Percentiles rank a stretch among this genome's conserved stretches.
phyloP scores from a whole-genome alignment of 2,888 invertebrate species.

The Aphidoletes aphidimyza region DNA sequence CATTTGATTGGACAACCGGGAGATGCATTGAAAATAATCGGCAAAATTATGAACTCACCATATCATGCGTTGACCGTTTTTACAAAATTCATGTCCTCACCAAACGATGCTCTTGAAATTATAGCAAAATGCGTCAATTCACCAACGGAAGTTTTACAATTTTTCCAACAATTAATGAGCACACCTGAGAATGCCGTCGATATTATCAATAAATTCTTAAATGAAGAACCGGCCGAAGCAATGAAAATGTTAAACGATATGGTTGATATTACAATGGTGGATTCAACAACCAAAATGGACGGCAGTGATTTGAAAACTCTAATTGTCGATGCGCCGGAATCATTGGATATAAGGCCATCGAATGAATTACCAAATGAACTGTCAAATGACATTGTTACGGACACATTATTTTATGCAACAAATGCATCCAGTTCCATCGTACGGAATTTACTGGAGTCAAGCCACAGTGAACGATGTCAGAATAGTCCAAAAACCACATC shows the following conservation, averaged over 20 bases:
- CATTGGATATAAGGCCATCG: too few species aligned
- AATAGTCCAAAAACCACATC: not conserved
- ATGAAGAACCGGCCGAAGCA: conserved; percentile 66
- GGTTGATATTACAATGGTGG: conserved; percentile 58
- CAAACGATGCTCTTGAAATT: conserved; percentile 67
- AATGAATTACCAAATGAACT: not conserved
- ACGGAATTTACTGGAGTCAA: not conserved
- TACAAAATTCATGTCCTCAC: conserved; percentile 67
- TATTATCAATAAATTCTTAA: conserved; percentile 67
- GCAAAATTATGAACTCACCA: conserved; percentile 67
- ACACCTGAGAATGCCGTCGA: conserved; percentile 66
- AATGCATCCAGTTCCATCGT: not conserved
- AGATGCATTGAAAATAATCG: conserved; percentile 66
- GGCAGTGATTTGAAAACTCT: conserved; percentile 7
- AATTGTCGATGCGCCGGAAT: too few species aligned
- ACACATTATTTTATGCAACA: conserved; percentile 9
- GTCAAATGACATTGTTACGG: not conserved
- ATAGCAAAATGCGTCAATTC: conserved; percentile 66
- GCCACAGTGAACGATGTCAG: not conserved
- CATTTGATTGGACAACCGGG: conserved; percentile 66
- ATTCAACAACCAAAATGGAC: conserved; percentile 55
- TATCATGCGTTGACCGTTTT: conserved; percentile 67
- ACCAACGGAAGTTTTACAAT: conserved; percentile 65
- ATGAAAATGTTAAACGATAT: conserved; percentile 65
- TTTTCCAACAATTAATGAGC: conserved; percentile 65